Conservation (phyloP, 2,888 invertebrate genomes). For the Drosophila sordidula region DNA sequence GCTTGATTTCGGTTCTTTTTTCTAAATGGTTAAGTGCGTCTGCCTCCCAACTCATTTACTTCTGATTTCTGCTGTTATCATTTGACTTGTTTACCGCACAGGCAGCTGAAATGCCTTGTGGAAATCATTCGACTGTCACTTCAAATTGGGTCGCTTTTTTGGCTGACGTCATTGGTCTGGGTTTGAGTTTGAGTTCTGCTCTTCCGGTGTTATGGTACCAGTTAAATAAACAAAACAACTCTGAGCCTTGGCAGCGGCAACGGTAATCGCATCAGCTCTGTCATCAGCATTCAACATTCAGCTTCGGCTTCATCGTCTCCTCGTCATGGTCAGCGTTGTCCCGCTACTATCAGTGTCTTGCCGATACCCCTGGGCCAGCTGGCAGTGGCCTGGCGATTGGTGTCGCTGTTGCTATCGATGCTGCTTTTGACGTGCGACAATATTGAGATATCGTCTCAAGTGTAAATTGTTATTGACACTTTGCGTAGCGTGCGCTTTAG, state of each 20-base stretch:
- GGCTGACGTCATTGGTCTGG: conserved; percentile 18
- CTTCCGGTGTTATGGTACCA: conserved; percentile 29
- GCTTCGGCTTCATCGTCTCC: conserved; percentile 17
- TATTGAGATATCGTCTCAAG: conserved; percentile 81
- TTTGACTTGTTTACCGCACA: conserved; percentile 32
- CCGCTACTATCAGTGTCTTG: conserved; percentile 9
- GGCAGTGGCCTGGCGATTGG: conserved; percentile 23
- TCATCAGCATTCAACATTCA: conserved; percentile 35
- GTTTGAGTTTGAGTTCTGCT: conserved; percentile 1
- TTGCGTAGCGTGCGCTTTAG: conserved; percentile 59
- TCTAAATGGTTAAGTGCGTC: conserved; percentile 3
- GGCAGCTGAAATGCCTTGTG: conserved; percentile 3
- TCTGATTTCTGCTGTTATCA: conserved; percentile 27
- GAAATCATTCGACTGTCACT: conserved; percentile 18
- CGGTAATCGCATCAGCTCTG: conserved; percentile 42
- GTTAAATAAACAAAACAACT: conserved; percentile 63
- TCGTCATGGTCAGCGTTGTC: conserved; percentile 43
- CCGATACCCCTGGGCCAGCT: conserved; percentile 6
- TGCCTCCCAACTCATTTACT: background rate
- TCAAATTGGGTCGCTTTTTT: conserved; percentile 37
- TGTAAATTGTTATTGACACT: conserved; percentile 81
- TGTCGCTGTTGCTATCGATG: conserved; percentile 32
- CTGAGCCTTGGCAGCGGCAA: conserved; percentile 15
- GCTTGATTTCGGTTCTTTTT: background rate
- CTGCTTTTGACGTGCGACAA: conserved; percentile 71